A percentile compares a stretch with the other conserved stretches of the same genome.
phyloP scores from a whole-genome alignment of 2,888 invertebrate genomes.

The Heliconius hortense region DNA sequence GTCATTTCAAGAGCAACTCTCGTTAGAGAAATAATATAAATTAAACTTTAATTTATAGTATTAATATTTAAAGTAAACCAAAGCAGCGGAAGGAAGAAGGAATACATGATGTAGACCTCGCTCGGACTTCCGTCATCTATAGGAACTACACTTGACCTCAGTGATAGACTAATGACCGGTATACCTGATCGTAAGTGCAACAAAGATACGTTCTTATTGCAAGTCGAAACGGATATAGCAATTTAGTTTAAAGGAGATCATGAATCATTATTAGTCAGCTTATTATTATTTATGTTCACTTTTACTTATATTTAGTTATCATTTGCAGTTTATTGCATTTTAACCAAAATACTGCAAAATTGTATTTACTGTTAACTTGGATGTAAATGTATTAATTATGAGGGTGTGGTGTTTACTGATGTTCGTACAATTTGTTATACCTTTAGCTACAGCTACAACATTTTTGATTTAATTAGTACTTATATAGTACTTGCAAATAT shows the following conservation, averaged over 20 bases:
- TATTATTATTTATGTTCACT: neutral
- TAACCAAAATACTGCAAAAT: no score
- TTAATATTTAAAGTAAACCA: slow-evolving; percentile 43
- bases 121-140: slow-evolving; percentile 61
- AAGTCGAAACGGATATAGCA: slow-evolving; percentile 22
- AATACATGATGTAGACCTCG: slow-evolving; percentile 61
- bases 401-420: no score
- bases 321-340: neutral
- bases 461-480: no score
- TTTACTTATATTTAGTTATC: neutral
- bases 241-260: slow-evolving; percentile 8
- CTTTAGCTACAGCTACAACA: no score
- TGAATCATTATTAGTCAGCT: slow-evolving; percentile 19
- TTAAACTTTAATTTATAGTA: slow-evolving; percentile 25
- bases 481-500: no score
- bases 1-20: slow-evolving; percentile 33
- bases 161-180: slow-evolving; percentile 43
- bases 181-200: slow-evolving; percentile 19
- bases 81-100: slow-evolving; percentile 72
- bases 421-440: no score
- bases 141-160: slow-evolving; percentile 55
- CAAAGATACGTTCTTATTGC: slow-evolving; percentile 9
- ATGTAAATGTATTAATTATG: no score
- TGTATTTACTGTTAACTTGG: no score
- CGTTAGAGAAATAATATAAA: slow-evolving; percentile 23